Evolutionary conservation across 30 jellyfish, hydroid and myxozoan genomes (phyloP).

Genomic region (Haliclystus octoradiatus): DNA sequence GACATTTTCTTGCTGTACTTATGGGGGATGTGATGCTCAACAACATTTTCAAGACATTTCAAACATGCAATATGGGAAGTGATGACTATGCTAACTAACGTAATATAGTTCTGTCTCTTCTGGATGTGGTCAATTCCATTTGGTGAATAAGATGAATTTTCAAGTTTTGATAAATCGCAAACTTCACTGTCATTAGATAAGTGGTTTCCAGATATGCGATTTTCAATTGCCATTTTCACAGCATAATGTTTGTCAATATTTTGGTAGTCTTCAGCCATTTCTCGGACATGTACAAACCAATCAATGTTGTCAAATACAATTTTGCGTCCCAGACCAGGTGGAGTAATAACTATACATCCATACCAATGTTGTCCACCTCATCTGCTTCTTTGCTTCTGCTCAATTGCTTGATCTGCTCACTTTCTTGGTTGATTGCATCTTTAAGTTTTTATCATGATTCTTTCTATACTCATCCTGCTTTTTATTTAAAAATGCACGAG

Average conservation of each 20-base stretch:
- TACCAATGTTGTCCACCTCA: no score
- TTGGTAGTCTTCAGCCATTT: no score
- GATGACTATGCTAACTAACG: conserved; percentile 4
- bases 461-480: conserved; percentile 29
- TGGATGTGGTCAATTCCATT: background rate
- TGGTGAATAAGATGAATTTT: background rate
- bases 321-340: background rate
- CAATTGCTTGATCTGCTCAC: conserved; percentile 2
- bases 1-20: conserved; percentile 1
- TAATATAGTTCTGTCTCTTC: conserved; percentile 6
- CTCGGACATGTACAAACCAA: conserved; percentile 1
- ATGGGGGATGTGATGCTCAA: conserved; percentile 4
- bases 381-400: no score
- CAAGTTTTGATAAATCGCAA: background rate
- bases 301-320: conserved; percentile 8
- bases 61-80: conserved; percentile 1
- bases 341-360: background rate
- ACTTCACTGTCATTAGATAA: background rate
- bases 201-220: conserved; percentile 6
- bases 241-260: background rate
- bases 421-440: background rate
- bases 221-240: background rate
- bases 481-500: conserved; percentile 12
- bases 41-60: conserved; percentile 4
- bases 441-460: conserved; percentile 8